Evolutionary conservation across 2,797 vertebrate species (phyloP), one percentile per base, ranked within the genome.

Genomic region (Lemur catta): DNA sequence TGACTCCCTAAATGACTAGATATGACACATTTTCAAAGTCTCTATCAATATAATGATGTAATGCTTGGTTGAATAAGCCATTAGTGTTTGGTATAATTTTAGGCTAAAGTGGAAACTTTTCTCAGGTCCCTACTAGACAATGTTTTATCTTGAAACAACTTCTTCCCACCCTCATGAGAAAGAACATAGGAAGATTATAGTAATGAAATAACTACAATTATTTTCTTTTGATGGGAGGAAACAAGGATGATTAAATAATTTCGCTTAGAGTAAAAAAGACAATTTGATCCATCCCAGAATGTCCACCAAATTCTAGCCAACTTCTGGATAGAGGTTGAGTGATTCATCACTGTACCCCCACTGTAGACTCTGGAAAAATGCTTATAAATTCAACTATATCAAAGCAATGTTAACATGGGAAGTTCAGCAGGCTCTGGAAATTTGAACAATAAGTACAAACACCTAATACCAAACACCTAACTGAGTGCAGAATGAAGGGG

Each of bases 71-170:
- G 82, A 92, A 90, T 18, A 38, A 80, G 48, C 12, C 28, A 24
- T 85, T 41, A 4, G 50, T 92, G 57, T 46, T 92, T 74, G 63
- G 33, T 38, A 4, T 84, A 38, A 89, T 55, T 93, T 84, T 65
- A 71, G 84, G 79, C 28, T 43, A 61, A 75, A 69, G 7, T 85
- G 41, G 55, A 79, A 69, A 91, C 15, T 63, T 81, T 28, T 57
- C 89, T 89, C 57, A 59, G 17, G 18, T 75, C 46, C n/a, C 72
- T 75, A 22, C n/a, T 61, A 76, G 50, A 75, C 81, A 78, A 10
- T 28, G 59, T 63, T 93, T 84, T 85, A 48, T 33, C 26, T 75
- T 79, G 67, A 90, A 93, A 30, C 8, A 75, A 85, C 46, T 63
- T 15, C 48, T 61, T 74, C 26, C 9, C 30, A 84, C n/a, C 24